Base-by-base conservation (phyloP, 2,797 vertebrate species). In the Sebastes jordani region DNA sequence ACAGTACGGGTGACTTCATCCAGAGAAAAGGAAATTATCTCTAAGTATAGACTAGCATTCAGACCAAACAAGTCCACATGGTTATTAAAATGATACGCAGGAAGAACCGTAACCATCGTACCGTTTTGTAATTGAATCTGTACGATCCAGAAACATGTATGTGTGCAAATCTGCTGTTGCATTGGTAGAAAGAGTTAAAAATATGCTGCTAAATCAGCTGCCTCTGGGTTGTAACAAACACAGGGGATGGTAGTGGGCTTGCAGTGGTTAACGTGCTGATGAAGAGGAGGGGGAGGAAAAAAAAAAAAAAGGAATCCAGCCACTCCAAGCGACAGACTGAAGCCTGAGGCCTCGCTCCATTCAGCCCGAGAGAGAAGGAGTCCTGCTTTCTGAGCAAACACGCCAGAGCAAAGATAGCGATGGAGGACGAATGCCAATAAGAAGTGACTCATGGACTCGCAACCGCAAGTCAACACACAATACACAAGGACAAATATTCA, bases 341-440 rank as follows among this genome's bases (percentile, higher is more conserved):
- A 88, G 87, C 90, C 86, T 64, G 89, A 92, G 92, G 92, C 93
- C 92, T 93, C 86, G 13, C 59, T 90, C 65, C 84, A 91, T 94
- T 94, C 89, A 94, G 86, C 80, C 86, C 23, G 73, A 62, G 80
- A 61, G 81, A 89, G 81, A 74, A 63, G 85, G 74, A 86, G 86
- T 84, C 81, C 56, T 67, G 87, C 85, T 89, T 86, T 89, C 90
- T 85, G 82, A 89, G 89, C 91, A 95, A 95, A 95, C 92, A 94
- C 70, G 74, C 86, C 72, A 56, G 58, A 88, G 88, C 84, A 83
- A 80, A 88, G 90, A 89, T 61, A 90, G 91, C 71, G 87, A 93
- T 77, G 81, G 88, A 88, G 83, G 84, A 36, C 80, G 91, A 93
- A 95, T 94, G 90, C 90, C 89, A 93, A 91, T 91, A 91, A 85